Evolutionary conservation across 2,888 invertebrate species (phyloP).

Genomic region (Lasius platythorax): DNA sequence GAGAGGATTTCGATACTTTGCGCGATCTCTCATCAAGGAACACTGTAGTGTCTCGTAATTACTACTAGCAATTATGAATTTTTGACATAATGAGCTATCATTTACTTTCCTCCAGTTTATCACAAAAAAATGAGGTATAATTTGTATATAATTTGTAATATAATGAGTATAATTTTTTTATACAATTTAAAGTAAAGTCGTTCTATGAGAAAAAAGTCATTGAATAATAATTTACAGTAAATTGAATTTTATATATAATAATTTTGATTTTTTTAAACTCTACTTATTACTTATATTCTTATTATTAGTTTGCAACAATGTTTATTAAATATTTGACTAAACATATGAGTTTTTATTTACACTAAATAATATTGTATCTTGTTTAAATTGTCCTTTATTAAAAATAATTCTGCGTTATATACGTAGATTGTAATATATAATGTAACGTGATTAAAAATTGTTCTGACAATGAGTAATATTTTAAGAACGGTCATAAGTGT

Average conservation of each 20-base stretch:
- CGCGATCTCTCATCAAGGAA: constrained; percentile 79
- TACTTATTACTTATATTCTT: not conserved
- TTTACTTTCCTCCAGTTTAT: not conserved
- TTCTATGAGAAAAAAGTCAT: not conserved
- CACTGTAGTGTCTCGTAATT: constrained; percentile 78
- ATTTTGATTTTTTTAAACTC: not conserved
- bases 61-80: constrained; percentile 79
- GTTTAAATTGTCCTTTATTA: not conserved
- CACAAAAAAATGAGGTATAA: not conserved
- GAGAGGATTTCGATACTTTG: constrained; percentile 73
- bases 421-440: not conserved
- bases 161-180: not conserved
- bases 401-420: not conserved
- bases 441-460: constrained; percentile 5
- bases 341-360: not conserved
- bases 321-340: not conserved
- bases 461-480: not conserved
- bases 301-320: not conserved
- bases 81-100: constrained; percentile 22
- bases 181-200: not conserved
- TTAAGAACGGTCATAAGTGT: constrained; percentile 15
- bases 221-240: not conserved
- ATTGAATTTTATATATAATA: not conserved
- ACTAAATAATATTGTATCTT: not conserved
- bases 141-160: no score